A percentile compares a stretch with the other conserved stretches of the same genome.
Conservation (phyloP, 2,113 vertebrate genomes). For the Ahaetulla prasina region DNA sequence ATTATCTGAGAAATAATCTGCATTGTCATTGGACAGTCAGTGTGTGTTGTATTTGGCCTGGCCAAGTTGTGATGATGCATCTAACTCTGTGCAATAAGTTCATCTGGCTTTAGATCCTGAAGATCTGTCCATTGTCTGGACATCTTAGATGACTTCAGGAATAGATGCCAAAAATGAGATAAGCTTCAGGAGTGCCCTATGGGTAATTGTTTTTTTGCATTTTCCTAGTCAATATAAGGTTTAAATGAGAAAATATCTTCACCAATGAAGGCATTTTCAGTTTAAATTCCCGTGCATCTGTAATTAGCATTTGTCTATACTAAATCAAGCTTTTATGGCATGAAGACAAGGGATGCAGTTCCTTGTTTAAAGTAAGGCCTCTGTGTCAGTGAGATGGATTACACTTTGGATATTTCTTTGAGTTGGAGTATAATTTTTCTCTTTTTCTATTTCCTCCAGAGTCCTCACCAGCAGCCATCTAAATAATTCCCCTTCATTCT, state of each 20-base stretch:
- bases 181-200: neutral
- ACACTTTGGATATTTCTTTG: conserved; percentile 1
- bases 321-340: neutral
- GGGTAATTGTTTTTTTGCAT: neutral
- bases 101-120: neutral
- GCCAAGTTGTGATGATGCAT: neutral
- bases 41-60: neutral
- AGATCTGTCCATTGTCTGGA: neutral
- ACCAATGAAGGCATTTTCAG: neutral
- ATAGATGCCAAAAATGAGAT: neutral
- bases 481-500: conserved; percentile 33
- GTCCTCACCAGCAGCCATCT: conserved; percentile 14
- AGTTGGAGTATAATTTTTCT: conserved; percentile 14
- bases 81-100: neutral
- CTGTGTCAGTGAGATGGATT: conserved; percentile 27
- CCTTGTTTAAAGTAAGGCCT: neutral
- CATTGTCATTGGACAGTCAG: neutral
- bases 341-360: neutral
- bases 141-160: neutral
- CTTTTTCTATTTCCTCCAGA: conserved; percentile 12
- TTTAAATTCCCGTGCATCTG: neutral
- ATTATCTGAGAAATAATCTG: neutral
- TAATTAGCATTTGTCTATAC: neutral
- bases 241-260: neutral
- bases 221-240: neutral